These are phyloP conservation scores for Microchirus variegatus DNA, from an alignment of 2,797 vertebrate genomes.

Conservation along the genomic window DNA sequence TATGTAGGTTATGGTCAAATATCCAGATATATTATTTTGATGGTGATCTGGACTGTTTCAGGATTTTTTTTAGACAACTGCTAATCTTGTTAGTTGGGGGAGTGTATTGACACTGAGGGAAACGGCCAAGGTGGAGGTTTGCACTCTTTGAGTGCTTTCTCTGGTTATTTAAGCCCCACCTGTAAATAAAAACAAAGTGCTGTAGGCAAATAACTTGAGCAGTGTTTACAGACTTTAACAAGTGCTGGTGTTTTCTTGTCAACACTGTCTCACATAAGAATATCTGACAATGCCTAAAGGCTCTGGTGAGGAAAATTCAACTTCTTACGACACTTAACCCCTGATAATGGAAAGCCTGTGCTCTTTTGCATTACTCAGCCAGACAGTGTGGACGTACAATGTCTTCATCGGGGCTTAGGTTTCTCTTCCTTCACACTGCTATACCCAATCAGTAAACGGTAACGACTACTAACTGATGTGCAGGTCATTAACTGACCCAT, in stretches of 20 bases:
- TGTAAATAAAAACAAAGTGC: constrained; percentile 16
- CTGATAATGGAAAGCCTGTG: not conserved
- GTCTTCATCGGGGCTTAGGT: constrained; percentile 14
- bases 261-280: not conserved
- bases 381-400: constrained; percentile 11
- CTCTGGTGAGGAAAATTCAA: not conserved
- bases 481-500: constrained; percentile 33
- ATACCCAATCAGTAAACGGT: constrained; percentile 30
- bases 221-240: not conserved
- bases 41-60: too few species aligned
- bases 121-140: too few species aligned
- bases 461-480: constrained; percentile 7
- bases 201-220: not conserved
- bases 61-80: too few species aligned
- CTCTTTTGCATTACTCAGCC: constrained; percentile 5
- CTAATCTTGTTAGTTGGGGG: too few species aligned
- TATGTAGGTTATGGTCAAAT: too few species aligned
- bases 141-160: not conserved
- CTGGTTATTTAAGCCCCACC: constrained; percentile 30
- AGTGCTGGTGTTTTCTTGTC: not conserved
- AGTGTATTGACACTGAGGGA: too few species aligned
- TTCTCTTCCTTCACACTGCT: constrained; percentile 25
- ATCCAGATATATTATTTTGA: too few species aligned
- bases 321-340: not conserved
- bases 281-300: not conserved